Conservation (phyloP, 2,797 vertebrate genomes). For the Sebastes nivosus region DNA sequence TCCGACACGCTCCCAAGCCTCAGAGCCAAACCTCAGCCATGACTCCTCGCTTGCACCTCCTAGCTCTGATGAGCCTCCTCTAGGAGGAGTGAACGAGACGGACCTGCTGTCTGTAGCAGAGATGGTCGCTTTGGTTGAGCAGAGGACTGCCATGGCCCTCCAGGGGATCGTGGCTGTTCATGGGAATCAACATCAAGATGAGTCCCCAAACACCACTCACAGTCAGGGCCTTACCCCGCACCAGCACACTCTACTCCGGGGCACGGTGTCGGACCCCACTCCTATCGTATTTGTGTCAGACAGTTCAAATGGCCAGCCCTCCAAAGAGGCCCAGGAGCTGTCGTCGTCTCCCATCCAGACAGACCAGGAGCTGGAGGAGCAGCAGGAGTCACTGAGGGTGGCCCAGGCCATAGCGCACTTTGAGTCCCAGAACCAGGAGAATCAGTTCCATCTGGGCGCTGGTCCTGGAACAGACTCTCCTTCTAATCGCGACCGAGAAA, state of each 20-base stretch:
- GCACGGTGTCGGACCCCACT: slow-evolving; percentile 66
- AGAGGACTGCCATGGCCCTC: slow-evolving; percentile 87
- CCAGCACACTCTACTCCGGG: slow-evolving; percentile 73
- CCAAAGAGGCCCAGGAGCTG: slow-evolving; percentile 68
- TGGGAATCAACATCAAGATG: slow-evolving; percentile 65
- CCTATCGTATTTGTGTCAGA: slow-evolving; percentile 85
- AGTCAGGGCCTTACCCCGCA: slow-evolving; percentile 52
- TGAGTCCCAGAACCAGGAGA: slow-evolving; percentile 87
- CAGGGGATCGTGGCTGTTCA: slow-evolving; percentile 83
- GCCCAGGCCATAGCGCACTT: slow-evolving; percentile 93
- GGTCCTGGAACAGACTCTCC: slow-evolving; percentile 54
- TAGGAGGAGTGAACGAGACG: slow-evolving; percentile 72
- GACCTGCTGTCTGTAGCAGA: slow-evolving; percentile 94
- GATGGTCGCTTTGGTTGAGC: slow-evolving; percentile 96
- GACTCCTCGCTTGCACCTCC: slow-evolving; percentile 34
- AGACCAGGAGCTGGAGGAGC: slow-evolving; percentile 77
- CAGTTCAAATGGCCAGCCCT: slow-evolving; percentile 60
- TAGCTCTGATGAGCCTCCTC: slow-evolving; percentile 56
- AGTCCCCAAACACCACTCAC: slow-evolving; percentile 39
- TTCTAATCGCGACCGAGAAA: slow-evolving; percentile 52
- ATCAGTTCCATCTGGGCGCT: slow-evolving; percentile 59
- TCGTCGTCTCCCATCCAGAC: slow-evolving; percentile 72
- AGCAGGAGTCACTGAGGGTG: slow-evolving; percentile 87
- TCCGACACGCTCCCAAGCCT: slow-evolving; percentile 75
- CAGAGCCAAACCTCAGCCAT: slow-evolving; percentile 48